Evolutionary conservation across 2,888 invertebrate species (phyloP), one percentile per base, ranked within the genome.

Genomic region (Teleiodes luculella): DNA sequence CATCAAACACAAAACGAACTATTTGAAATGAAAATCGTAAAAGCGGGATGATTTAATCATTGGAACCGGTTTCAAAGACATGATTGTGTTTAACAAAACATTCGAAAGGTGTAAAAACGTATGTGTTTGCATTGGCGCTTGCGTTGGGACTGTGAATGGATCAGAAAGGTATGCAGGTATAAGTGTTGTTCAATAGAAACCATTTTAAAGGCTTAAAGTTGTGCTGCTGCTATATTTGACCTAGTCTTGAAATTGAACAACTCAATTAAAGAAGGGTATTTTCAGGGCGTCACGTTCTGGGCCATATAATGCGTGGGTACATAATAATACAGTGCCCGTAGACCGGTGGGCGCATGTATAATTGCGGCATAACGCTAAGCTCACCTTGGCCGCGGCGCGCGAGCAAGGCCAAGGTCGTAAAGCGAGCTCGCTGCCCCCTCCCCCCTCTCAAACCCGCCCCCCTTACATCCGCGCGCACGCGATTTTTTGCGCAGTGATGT

Each of bases 401-500:
- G 86, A 77, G 83, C 87, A 86, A 88, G 86, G 86, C 87, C 86
- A 87, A 86, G 86, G 87, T 76, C 83, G 78, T 49, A 53, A 52
- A 63, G 59, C 52, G 57, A 56, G 60, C 64, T 60, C 62, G 61
- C n/a, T n/a, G 62, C 63, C 57, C 62, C 63, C 62, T n/a, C 57
- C 63, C 46, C 60, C 58, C 51, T 52, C 54, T 60, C 54, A 57
- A 61, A 62, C 55, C 52, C 55, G 39, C 57, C 55, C 55, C 64
- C 58, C 64, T 62, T 57, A 54, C 51, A 61, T 58, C 58, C 59
- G 59, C 62, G 63, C 74, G 68, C 70, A 79, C 76, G 74, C 77
- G 68, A 73, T 80, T 85, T 87, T 87, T 87, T 86, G 84, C 81
- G 74, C 78, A 77, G 77, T 88, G 88, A 88, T 87, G 86, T 88